A percentile compares a stretch with the other conserved stretches of the same genome.
These are phyloP conservation scores for Pecten maximus DNA, from an alignment of 2,888 invertebrate species.

Conservation along the genomic window DNA sequence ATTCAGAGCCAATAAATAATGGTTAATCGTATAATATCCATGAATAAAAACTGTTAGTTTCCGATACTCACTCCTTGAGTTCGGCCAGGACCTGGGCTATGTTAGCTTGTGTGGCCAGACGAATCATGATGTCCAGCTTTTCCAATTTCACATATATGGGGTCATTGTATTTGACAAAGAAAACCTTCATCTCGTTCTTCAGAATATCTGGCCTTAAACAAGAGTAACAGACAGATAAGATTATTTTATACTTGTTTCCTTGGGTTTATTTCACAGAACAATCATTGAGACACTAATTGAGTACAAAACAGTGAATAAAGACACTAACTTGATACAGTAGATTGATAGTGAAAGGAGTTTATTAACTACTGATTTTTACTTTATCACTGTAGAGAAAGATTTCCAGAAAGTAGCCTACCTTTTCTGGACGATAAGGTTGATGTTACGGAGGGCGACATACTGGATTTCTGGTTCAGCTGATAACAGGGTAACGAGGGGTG, in stretches of 20 bases:
- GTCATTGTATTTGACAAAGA: constrained; percentile 99
- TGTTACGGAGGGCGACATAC: constrained; percentile 98
- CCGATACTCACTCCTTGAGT: constrained; percentile 89
- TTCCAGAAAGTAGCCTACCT: constrained; percentile 77
- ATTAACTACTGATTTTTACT: neutral
- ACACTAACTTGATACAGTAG: too few relatives aligned
- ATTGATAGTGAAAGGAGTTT: too few relatives aligned
- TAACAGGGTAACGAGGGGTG: constrained; percentile 98
- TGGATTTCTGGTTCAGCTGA: constrained; percentile 99
- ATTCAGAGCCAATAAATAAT: too few relatives aligned
- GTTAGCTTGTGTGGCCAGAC: constrained; percentile 97
- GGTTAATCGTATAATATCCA: too few relatives aligned
- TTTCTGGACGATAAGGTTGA: constrained; percentile 99
- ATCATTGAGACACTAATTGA: neutral
- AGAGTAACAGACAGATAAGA: neutral
- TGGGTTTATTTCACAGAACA: neutral
- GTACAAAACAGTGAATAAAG: neutral
- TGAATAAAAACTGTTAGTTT: neutral
- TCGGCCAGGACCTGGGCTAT: constrained; percentile 97
- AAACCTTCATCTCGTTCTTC: constrained; percentile 99
- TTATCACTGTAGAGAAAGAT: neutral
- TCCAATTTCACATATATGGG: constrained; percentile 99
- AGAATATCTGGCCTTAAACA: constrained; percentile 93
- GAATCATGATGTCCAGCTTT: constrained; percentile 99
- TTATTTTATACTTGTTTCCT: neutral